Evolutionary conservation across 1,140 invertebrate species (phyloP).

Genomic region (Heliothis virescens): DNA sequence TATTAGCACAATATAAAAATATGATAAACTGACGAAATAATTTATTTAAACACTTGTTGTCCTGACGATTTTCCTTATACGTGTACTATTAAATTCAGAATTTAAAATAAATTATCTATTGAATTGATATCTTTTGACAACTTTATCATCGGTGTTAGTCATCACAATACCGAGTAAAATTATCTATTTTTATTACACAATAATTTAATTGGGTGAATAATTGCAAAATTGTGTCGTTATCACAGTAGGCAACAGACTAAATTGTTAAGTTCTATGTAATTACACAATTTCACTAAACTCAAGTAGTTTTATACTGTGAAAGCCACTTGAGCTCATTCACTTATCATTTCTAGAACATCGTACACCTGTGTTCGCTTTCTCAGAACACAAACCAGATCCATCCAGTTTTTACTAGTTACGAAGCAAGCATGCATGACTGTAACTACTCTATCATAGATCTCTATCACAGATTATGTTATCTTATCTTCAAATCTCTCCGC

Average conservation of each 20-base stretch:
- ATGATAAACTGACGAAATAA: background rate
- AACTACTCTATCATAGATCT: background rate
- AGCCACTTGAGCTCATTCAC: background rate
- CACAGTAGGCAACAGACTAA: no score
- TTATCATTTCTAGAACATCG: conserved; percentile 16
- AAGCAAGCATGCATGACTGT: conserved; percentile 34
- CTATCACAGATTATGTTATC: background rate
- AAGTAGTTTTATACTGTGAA: background rate
- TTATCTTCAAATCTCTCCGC: conserved; percentile 14
- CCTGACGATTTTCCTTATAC: background rate
- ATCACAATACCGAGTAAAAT: background rate
- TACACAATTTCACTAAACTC: background rate
- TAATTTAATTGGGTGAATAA: no score
- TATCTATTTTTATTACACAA: no score
- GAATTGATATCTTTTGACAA: background rate
- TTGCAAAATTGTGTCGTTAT: no score
- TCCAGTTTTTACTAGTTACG: conserved; percentile 3
- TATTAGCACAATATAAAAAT: background rate
- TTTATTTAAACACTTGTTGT: background rate
- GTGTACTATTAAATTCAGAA: background rate
- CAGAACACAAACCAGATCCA: background rate
- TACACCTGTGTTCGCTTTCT: background rate
- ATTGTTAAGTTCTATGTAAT: background rate
- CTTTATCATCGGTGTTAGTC: background rate
- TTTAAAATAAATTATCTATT: background rate